Evolutionary conservation across 2,888 invertebrate genomes (phyloP), one percentile per base, ranked within the genome.

Genomic region (Dryadula phaetusa): DNA sequence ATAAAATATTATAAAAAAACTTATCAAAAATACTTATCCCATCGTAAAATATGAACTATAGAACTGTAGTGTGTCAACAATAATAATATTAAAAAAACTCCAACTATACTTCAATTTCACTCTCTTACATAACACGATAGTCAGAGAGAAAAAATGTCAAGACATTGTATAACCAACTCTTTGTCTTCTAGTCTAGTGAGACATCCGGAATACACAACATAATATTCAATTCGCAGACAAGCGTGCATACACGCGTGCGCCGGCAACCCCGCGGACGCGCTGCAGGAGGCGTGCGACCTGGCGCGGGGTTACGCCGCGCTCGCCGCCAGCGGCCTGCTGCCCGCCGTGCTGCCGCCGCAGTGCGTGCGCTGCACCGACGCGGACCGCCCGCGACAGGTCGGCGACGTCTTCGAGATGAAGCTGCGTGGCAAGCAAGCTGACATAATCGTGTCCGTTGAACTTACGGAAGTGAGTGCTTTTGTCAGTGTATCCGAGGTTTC

Each of bases 391-490:
- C 75, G 76, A 37, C 74, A 88, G 4, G 74, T 96, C 0, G 95
- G 95, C 0, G 95, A 96, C 14, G 88, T 83, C 18, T 95, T 95
- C 81, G 94, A 94, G 62, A 90, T 95, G 0, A 95, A 95, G 76
- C 80, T 94, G 28, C 96, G 97, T 0, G 93, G 93, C 70, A 95
- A 95, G 70, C 94, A 96, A 71, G 98, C 97, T 1, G 98, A 98
- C 79, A 93, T 98, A 66, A 90, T 98, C 0, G 92, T 98, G 64
- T 93, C 96, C 0, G 94, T 98, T 10, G 98, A 98, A 76, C 84
- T 86, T 12, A 88, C 93, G 0, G 77, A 90, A 74, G 91, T 88
- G 34, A 79, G 81, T 65, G 7, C 4, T 28, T 52, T 52, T 47
- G 28, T 3, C n/a, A n/a, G n/a, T n/a, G n/a, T n/a, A n/a, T n/a